Percentiles rank a stretch among this genome's conserved stretches.
Evolutionary conservation across 2,888 invertebrate genomes (phyloP).

Genomic region (Pteria penguin): DNA sequence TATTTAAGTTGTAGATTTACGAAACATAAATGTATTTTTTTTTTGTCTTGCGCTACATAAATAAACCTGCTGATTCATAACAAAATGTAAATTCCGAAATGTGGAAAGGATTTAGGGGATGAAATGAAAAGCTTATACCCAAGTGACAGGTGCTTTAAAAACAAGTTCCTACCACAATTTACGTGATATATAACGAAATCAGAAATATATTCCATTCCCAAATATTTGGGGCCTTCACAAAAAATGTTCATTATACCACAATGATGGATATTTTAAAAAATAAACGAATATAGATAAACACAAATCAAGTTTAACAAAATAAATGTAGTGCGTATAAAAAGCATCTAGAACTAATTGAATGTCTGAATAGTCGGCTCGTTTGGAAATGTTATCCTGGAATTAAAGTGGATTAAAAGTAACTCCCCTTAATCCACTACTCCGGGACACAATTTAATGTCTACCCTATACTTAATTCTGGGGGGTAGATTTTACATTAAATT

Average conservation of each 20-base stretch:
- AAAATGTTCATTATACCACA: too few species aligned
- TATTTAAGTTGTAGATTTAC: constrained; percentile 4
- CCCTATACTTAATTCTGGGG: not conserved
- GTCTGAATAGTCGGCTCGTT: too few species aligned
- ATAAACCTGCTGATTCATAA: not conserved
- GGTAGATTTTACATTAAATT: not conserved
- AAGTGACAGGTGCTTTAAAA: constrained; percentile 2
- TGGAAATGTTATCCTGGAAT: too few species aligned
- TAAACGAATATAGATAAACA: not conserved
- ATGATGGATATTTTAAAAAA: not conserved
- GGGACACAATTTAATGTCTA: not conserved
- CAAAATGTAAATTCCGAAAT: not conserved
- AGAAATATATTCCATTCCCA: too few species aligned
- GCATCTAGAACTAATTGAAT: too few species aligned
- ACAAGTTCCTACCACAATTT: too few species aligned
- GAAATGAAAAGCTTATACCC: not conserved
- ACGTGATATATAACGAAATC: too few species aligned
- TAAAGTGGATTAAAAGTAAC: not conserved
- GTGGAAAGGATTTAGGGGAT: not conserved
- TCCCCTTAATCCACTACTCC: not conserved
- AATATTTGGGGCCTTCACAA: too few species aligned
- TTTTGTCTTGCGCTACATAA: not conserved
- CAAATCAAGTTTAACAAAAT: too few species aligned
- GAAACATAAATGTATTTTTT: not conserved
- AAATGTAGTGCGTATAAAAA: too few species aligned